Evolutionary conservation across 2,797 vertebrate genomes (phyloP), one percentile per base, ranked within the genome.

Genomic region (Sebastes diaconus): DNA sequence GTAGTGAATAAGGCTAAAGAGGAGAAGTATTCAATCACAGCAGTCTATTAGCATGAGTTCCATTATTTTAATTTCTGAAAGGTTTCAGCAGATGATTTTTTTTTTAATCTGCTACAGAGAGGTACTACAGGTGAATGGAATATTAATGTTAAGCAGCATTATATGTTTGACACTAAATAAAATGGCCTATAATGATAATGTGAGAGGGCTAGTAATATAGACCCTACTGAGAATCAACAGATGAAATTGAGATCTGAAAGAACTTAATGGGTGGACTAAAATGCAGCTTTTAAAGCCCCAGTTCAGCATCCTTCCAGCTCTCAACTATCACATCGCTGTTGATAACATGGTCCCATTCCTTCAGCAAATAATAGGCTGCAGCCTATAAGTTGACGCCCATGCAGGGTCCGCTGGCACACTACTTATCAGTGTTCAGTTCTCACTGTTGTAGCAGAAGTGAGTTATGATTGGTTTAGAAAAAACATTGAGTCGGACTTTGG

Each of bases 401-500:
- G 42, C 42, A 46, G 72, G 11, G 16, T 54, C 46, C 24, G n/a
- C 20, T 54, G 30, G 14, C 27, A 63, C 69, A 61, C 13, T 4
- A 32, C 25, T 61, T 24, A 66, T 61, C 73, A 69, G 64, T 13
- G 60, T 80, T 36, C 64, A 69, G 39, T 39, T 64, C 52, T 77
- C 42, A 57, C n/a, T 29, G 36, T 61, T 63, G 27, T 61, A 61
- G 60, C 14, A 59, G 64, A 64, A 63, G 6, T 29, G 24, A 54
- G 14, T 36, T 75, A 55, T 76, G 75, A 77, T 36, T 32, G 39
- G 27, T 54, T 22, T 6, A 34, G 46, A 65, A 74, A 65, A 74
- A 81, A 81, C 63, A 69, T 59, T 52, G 25, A 50, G 30, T 72
- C 66, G 73, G 61, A 68, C 29, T 73, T n/a, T 61, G 57, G 22